Conservation (phyloP, 2,888 invertebrate species). For the Patella depressa region DNA sequence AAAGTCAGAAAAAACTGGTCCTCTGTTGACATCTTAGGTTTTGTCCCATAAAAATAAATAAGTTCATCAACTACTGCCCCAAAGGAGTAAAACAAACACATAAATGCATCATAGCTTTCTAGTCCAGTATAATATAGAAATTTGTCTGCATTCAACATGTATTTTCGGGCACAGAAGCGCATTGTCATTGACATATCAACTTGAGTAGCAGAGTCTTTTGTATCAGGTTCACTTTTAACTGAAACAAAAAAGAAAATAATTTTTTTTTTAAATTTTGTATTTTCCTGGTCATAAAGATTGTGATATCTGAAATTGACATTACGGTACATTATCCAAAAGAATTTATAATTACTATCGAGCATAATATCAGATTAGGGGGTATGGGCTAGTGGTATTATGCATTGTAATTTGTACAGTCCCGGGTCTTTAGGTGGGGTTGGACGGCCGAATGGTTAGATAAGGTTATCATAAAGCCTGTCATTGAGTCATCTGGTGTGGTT, state of each 20-base stretch:
- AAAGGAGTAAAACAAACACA: conserved; percentile 17
- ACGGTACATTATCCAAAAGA: too few relatives aligned
- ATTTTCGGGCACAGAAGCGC: not conserved
- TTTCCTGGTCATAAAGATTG: too few relatives aligned
- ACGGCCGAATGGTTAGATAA: too few relatives aligned
- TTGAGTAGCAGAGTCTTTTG: not conserved
- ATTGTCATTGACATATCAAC: not conserved
- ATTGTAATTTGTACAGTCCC: too few relatives aligned
- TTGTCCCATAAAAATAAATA: conserved; percentile 21
- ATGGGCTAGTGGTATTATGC: too few relatives aligned
- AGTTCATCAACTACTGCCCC: conserved; percentile 21
- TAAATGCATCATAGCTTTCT: conserved; percentile 15
- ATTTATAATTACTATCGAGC: too few relatives aligned
- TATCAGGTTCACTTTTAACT: not conserved
- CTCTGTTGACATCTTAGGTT: conserved; percentile 25
- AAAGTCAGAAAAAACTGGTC: conserved; percentile 35
- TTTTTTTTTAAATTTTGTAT: too few relatives aligned
- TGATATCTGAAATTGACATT: too few relatives aligned
- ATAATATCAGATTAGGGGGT: too few relatives aligned
- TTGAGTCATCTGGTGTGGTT: too few relatives aligned
- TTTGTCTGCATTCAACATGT: not conserved
- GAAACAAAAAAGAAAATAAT: not conserved
- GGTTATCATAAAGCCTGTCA: too few relatives aligned
- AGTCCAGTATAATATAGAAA: conserved; percentile 21
- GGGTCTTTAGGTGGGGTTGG: too few relatives aligned